These are phyloP conservation scores for Neodiprion virginianus DNA, from an alignment of 1,140 invertebrate genomes.

Conservation along the genomic window DNA sequence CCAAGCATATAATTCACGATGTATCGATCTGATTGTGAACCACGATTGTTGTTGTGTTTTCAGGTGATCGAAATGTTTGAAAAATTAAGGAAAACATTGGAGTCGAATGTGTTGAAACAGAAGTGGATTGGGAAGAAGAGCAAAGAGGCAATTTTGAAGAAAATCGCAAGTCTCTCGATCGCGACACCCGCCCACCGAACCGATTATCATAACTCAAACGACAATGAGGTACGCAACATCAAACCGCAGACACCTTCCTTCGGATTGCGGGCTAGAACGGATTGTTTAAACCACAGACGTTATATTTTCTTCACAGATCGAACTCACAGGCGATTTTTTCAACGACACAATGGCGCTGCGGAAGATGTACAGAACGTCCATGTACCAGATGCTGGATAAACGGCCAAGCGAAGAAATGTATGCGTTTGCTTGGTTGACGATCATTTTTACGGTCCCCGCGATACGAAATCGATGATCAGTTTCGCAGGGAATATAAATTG, in stretches of 20 bases:
- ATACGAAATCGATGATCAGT: no score
- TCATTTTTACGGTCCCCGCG: no score
- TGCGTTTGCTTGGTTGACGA: no score
- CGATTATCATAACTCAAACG: constrained; percentile 16
- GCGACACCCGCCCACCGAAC: constrained; percentile 27
- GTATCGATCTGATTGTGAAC: neutral
- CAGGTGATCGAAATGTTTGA: constrained; percentile 34
- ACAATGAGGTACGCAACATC: constrained; percentile 5
- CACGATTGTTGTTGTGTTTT: constrained; percentile 10
- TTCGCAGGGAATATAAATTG: no score
- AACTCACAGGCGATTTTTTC: constrained; percentile 35
- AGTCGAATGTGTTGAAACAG: constrained; percentile 21
- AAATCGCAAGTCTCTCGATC: constrained; percentile 34
- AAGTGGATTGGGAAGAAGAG: constrained; percentile 28
- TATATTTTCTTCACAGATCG: constrained; percentile 29
- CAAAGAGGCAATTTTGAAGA: constrained; percentile 30
- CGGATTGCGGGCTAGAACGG: neutral
- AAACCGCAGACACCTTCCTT: constrained; percentile 13
- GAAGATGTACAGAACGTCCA: constrained; percentile 32
- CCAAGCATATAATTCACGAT: constrained; percentile 3
- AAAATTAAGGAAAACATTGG: constrained; percentile 36
- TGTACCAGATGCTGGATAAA: constrained; percentile 29
- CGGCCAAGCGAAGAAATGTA: constrained; percentile 36
- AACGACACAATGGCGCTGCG: constrained; percentile 36
- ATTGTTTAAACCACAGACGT: constrained; percentile 8